These are phyloP conservation scores for Sarotherodon lohbergeri DNA, from an alignment of 2,113 vertebrate genomes.

Conservation along the genomic window DNA sequence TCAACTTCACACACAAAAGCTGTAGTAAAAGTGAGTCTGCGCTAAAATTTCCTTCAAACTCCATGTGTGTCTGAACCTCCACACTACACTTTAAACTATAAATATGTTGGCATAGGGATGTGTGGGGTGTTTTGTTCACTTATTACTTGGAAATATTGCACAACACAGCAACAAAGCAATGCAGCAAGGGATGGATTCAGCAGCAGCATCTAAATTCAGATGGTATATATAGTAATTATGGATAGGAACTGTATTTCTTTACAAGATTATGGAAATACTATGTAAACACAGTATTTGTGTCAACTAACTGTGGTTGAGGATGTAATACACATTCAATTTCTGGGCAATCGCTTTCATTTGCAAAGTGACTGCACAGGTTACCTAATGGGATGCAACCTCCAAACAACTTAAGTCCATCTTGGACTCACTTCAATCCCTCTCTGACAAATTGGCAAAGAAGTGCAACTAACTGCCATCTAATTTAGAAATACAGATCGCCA, in stretches of 20 bases:
- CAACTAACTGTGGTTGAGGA: not conserved
- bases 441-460: not conserved
- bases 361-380: not conserved
- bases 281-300: not conserved
- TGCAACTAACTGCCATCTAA: not conserved
- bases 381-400: not conserved
- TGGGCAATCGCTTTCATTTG: not conserved
- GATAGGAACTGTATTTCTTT: not conserved
- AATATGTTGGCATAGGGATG: not conserved
- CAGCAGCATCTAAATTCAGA: not conserved
- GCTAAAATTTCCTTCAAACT: not conserved
- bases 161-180: not conserved
- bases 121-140: not conserved
- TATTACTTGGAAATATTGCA: not conserved
- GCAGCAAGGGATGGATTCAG: not conserved
- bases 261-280: not conserved
- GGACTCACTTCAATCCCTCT: not conserved
- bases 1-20: slow-evolving; percentile 1
- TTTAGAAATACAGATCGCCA: not conserved
- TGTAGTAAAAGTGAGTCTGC: not conserved
- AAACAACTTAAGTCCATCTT: not conserved
- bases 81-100: not conserved
- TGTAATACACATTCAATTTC: not conserved
- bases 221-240: not conserved
- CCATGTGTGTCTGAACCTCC: not conserved